These are phyloP conservation scores for Pygocentrus nattereri DNA, from an alignment of 2,797 vertebrate genomes.

Conservation along the genomic window DNA sequence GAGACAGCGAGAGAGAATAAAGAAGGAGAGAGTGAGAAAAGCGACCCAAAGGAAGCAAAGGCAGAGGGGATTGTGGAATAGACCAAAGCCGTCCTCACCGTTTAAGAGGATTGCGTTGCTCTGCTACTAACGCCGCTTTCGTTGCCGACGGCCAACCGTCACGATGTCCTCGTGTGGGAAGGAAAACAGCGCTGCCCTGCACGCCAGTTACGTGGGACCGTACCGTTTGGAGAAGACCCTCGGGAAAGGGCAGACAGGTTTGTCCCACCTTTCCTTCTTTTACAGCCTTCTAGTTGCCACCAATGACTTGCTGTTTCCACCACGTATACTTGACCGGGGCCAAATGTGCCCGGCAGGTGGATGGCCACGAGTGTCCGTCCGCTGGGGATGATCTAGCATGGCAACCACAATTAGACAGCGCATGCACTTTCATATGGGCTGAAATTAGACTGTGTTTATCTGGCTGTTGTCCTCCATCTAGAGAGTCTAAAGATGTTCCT, in stretches of 20 bases:
- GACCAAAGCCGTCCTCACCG: conserved; percentile 64
- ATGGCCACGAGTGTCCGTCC: background rate
- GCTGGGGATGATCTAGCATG: background rate
- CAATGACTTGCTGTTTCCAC: conserved; percentile 9
- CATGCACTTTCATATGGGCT: conserved; percentile 10
- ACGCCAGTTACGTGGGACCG: conserved; percentile 99
- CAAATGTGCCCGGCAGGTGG: conserved; percentile 7
- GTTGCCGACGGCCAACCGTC: conserved; percentile 78
- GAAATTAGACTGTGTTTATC: conserved; percentile 1
- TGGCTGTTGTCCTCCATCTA: background rate
- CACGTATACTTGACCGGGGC: background rate
- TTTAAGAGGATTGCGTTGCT: conserved; percentile 72
- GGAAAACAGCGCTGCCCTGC: conserved; percentile 96
- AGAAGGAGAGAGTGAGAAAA: conserved; percentile 36
- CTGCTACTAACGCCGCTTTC: conserved; percentile 63
- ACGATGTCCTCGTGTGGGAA: conserved; percentile 96
- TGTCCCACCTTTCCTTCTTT: conserved; percentile 59
- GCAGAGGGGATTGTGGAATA: conserved; percentile 67
- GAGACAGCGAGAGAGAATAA: conserved; percentile 38
- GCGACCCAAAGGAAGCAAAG: conserved; percentile 32
- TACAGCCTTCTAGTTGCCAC: background rate
- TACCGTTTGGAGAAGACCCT: conserved; percentile 99
- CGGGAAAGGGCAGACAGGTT: conserved; percentile 99
- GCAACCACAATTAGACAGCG: background rate
- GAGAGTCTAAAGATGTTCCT: conserved; percentile 1